Conservation (phyloP, 2,113 vertebrate species). For the Tympanuchus pallidicinctus region DNA sequence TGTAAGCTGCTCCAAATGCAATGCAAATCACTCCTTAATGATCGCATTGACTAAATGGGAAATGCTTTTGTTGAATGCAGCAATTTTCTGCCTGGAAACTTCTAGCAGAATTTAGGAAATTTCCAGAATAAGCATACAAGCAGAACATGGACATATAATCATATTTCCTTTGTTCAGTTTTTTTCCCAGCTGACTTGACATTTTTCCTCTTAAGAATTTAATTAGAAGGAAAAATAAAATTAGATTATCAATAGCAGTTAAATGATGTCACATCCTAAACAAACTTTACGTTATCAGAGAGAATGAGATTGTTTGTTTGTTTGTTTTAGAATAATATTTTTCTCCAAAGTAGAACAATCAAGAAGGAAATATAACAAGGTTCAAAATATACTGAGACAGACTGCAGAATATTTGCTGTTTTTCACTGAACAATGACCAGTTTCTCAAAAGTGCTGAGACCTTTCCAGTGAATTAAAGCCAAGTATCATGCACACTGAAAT, state of each 20-base stretch:
- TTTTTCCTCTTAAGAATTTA: neutral
- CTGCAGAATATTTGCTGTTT: neutral
- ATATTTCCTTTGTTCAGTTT: slow-evolving; percentile 10
- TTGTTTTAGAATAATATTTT: neutral
- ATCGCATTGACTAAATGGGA: slow-evolving; percentile 66
- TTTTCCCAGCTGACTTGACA: neutral
- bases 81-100: neutral
- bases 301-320: neutral
- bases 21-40: slow-evolving; percentile 75
- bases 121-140: neutral
- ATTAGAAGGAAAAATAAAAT: neutral
- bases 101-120: neutral
- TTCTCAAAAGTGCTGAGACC: slow-evolving; percentile 13
- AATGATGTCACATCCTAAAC: neutral
- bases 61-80: slow-evolving; percentile 38
- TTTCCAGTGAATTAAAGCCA: neutral
- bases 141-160: neutral
- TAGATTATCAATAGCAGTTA: neutral
- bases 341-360: neutral
- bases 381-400: neutral
- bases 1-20: slow-evolving; percentile 48
- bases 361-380: neutral
- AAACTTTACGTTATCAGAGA: neutral
- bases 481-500: neutral
- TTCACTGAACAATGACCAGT: neutral